Evolutionary conservation across 2,888 invertebrate genomes (phyloP).

Genomic region (Cybosia mesomella): DNA sequence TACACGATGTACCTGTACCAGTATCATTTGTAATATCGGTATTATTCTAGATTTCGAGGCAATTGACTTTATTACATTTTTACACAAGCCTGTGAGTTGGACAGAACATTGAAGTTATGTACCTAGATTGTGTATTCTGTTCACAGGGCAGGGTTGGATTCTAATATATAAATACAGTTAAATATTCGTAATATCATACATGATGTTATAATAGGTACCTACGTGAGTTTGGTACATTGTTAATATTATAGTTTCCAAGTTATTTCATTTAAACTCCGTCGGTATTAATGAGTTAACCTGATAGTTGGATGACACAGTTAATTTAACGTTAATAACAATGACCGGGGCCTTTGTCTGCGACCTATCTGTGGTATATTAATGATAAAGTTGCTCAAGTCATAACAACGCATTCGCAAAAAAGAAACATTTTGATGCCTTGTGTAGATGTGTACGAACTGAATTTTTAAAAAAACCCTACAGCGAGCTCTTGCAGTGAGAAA

Average conservation of each 20-base stretch:
- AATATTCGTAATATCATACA: background rate
- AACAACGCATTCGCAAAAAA: background rate
- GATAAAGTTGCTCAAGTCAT: background rate
- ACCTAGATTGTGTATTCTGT: background rate
- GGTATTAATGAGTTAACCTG: background rate
- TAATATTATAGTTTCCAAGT: background rate
- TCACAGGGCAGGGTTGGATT: background rate
- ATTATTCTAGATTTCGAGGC: background rate
- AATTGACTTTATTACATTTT: background rate
- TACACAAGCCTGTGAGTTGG: background rate
- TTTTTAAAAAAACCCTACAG: background rate
- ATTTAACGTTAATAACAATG: background rate
- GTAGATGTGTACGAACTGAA: no score
- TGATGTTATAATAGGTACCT: background rate
- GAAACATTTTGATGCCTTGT: background rate
- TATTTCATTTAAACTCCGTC: background rate
- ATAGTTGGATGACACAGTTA: conserved; percentile 2
- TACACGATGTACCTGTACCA: conserved; percentile 33
- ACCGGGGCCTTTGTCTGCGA: background rate
- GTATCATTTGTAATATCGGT: conserved; percentile 28
- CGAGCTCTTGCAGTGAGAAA: background rate
- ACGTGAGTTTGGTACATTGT: background rate
- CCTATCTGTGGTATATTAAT: background rate
- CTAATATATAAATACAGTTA: background rate
- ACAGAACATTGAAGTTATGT: background rate